phyloP scores from a whole-genome alignment of 2,797 vertebrate species.

The Acanthopagrus latus region DNA sequence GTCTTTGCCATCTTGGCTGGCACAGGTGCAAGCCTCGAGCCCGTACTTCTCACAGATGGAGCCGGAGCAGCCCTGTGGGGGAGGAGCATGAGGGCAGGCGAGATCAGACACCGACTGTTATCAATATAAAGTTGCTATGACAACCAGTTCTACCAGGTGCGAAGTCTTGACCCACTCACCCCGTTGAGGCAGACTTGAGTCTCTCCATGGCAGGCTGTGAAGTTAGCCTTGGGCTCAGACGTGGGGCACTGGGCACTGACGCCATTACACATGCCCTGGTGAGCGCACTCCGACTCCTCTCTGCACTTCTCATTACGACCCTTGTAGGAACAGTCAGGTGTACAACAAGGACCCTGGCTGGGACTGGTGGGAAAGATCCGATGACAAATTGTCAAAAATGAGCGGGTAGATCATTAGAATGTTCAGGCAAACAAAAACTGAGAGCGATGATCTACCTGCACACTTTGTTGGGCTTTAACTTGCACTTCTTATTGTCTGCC shows the following conservation, averaged over 20 bases:
- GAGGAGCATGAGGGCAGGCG: constrained; percentile 40
- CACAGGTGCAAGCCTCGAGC: constrained; percentile 96
- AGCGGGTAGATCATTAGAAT: background rate
- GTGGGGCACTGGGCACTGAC: constrained; percentile 90
- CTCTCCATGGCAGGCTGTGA: constrained; percentile 95
- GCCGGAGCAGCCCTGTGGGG: constrained; percentile 94
- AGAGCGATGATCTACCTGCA: constrained; percentile 90
- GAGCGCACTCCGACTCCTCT: constrained; percentile 96
- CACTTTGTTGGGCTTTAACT: constrained; percentile 89
- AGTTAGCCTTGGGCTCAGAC: constrained; percentile 94
- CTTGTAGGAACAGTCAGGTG: constrained; percentile 87
- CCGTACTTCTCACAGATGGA: constrained; percentile 98
- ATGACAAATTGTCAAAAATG: background rate
- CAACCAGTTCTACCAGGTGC: constrained; percentile 35
- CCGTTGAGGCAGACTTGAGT: constrained; percentile 99
- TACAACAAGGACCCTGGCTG: constrained; percentile 98
- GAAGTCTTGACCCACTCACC: constrained; percentile 80
- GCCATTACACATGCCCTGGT: constrained; percentile 93
- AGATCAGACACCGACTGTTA: constrained; percentile 53
- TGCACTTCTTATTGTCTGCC: constrained; percentile 94
- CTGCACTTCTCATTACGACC: constrained; percentile 91
- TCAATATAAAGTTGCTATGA: constrained; percentile 38
- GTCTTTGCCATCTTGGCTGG: constrained; percentile 93
- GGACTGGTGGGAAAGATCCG: constrained; percentile 82
- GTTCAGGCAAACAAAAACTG: background rate